A percentile compares a stretch with the other conserved stretches of the same genome.
phyloP scores from a whole-genome alignment of 2,113 vertebrate genomes.

The Anser cygnoides region DNA sequence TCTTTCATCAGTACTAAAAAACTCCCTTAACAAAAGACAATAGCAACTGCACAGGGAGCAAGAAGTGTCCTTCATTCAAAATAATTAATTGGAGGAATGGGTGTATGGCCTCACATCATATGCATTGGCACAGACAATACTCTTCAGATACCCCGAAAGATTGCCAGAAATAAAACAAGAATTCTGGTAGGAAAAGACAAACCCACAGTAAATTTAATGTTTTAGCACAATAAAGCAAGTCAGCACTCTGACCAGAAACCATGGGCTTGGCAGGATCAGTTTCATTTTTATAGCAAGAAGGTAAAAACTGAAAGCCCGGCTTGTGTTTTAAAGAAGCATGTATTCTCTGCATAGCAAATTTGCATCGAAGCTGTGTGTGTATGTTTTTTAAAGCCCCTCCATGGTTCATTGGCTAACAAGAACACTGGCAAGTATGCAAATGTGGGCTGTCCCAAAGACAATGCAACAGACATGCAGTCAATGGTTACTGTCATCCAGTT shows the following conservation, averaged over 20 bases:
- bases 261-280: not conserved
- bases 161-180: not conserved
- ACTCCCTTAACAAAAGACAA: not conserved
- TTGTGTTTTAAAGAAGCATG: not conserved
- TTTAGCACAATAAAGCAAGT: not conserved
- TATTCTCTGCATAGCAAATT: not conserved
- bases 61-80: not conserved
- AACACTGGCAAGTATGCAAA: slow-evolving; percentile 68
- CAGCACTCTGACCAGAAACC: not conserved
- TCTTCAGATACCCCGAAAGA: not conserved
- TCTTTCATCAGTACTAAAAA: not conserved
- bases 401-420: slow-evolving; percentile 46
- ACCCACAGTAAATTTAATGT: not conserved
- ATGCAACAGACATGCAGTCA: slow-evolving; percentile 64
- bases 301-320: slow-evolving; percentile 6
- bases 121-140: not conserved
- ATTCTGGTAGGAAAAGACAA: not conserved
- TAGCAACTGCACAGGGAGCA: not conserved
- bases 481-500: slow-evolving; percentile 72
- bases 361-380: not conserved
- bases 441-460: slow-evolving; percentile 55
- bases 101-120: not conserved
- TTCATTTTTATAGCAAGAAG: not conserved
- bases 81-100: not conserved
- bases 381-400: slow-evolving; percentile 7